phyloP scores from a whole-genome alignment of 1,140 invertebrate genomes.

The Drosophila takahashii region DNA sequence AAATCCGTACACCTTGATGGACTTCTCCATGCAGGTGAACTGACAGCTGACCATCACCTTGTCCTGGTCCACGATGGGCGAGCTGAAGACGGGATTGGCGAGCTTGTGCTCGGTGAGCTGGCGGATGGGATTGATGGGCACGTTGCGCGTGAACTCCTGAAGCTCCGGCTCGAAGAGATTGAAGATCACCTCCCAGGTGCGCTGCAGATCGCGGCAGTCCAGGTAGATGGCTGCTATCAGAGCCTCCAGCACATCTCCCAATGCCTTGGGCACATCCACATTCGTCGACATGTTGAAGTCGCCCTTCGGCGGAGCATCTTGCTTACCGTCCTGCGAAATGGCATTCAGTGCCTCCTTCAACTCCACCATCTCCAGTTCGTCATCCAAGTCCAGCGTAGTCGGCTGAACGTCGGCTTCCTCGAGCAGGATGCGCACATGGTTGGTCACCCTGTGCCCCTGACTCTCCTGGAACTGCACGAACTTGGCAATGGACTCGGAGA shows the following conservation, averaged over 20 bases:
- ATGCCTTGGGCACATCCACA: slow-evolving; percentile 95
- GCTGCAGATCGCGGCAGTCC: slow-evolving; percentile 92
- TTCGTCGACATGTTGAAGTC: slow-evolving; percentile 87
- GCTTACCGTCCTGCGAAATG: neutral
- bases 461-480: slow-evolving; percentile 93
- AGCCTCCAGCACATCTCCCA: slow-evolving; percentile 97
- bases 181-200: slow-evolving; percentile 94
- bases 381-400: slow-evolving; percentile 60
- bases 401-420: slow-evolving; percentile 87
- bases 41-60: slow-evolving; percentile 88
- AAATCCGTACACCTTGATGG: slow-evolving; percentile 88
- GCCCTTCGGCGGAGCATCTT: neutral
- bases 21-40: slow-evolving; percentile 86
- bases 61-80: slow-evolving; percentile 68
- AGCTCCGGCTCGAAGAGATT: slow-evolving; percentile 91
- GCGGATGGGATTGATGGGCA: slow-evolving; percentile 95
- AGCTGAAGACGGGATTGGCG: slow-evolving; percentile 86
- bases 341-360: neutral
- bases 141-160: slow-evolving; percentile 90
- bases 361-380: slow-evolving; percentile 21
- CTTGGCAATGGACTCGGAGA: slow-evolving; percentile 89
- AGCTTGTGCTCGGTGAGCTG: slow-evolving; percentile 91
- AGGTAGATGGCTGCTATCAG: slow-evolving; percentile 96
- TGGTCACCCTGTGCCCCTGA: slow-evolving; percentile 88
- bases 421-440: slow-evolving; percentile 88